Conservation (phyloP, 1,140 invertebrate genomes). For the Zaprionus davidi region DNA sequence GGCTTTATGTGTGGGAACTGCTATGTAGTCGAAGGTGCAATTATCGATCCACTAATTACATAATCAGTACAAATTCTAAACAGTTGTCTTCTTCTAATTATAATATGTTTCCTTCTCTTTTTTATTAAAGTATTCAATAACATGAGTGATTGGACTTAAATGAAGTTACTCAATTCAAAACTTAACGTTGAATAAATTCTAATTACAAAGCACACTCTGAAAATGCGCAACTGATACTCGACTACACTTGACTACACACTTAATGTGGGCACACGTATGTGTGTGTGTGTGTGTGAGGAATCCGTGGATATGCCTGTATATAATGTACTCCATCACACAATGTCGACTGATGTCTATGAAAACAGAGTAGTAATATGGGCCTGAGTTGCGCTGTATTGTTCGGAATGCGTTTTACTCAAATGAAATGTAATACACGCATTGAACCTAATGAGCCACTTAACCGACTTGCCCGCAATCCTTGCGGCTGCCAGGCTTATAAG, state of each 20-base stretch:
- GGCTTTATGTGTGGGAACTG: background rate
- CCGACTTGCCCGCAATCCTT: slow-evolving; percentile 53
- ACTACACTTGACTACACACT: slow-evolving; percentile 3
- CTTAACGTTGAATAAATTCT: background rate
- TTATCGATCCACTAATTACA: too few species aligned
- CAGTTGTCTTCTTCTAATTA: too few species aligned
- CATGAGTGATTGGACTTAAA: too few species aligned
- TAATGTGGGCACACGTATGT: background rate
- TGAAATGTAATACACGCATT: slow-evolving; percentile 61
- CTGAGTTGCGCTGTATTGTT: slow-evolving; percentile 15
- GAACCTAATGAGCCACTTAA: slow-evolving; percentile 75
- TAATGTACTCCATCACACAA: slow-evolving; percentile 5
- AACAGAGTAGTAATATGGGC: background rate
- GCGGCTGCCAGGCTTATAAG: slow-evolving; percentile 19
- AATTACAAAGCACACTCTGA: background rate
- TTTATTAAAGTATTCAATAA: too few species aligned
- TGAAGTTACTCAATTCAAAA: too few species aligned
- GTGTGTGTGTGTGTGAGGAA: background rate
- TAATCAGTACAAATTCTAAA: too few species aligned
- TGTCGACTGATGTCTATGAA: slow-evolving; percentile 4
- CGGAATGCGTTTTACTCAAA: slow-evolving; percentile 42
- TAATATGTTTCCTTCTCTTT: too few species aligned
- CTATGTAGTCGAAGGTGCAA: too few species aligned
- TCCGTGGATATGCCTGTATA: background rate
- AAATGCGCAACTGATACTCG: background rate